phyloP scores from a whole-genome alignment of 2,888 invertebrate genomes.

The Dastarcus helophoroides region DNA sequence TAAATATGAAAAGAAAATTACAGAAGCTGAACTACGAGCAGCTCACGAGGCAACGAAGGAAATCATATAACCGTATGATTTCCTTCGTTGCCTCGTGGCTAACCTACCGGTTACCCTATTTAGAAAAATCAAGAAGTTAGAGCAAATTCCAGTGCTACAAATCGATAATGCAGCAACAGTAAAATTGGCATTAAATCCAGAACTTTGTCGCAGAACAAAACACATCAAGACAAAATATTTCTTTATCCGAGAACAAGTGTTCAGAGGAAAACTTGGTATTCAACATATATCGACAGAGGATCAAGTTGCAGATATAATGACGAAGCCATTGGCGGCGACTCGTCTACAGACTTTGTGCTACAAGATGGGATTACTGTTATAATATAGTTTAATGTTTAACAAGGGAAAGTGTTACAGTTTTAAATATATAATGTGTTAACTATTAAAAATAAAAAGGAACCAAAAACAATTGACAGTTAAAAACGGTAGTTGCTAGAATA shows the following conservation, averaged over 20 bases:
- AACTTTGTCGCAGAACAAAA: slow-evolving; percentile 19
- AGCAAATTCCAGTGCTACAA: slow-evolving; percentile 17
- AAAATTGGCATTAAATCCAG: slow-evolving; percentile 22
- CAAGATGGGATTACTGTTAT: slow-evolving; percentile 13
- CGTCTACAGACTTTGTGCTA: slow-evolving; percentile 12
- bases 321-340: slow-evolving; percentile 17
- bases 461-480: too few species aligned
- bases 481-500: too few species aligned
- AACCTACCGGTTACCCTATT: too few species aligned
- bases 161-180: slow-evolving; percentile 23
- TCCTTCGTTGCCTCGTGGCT: too few species aligned
- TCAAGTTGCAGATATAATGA: slow-evolving; percentile 22
- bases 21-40: too few species aligned
- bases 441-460: too few species aligned
- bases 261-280: slow-evolving; percentile 14
- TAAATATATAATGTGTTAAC: too few species aligned
- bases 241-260: slow-evolving; percentile 21
- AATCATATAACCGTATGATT: too few species aligned
- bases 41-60: too few species aligned
- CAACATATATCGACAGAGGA: slow-evolving; percentile 18
- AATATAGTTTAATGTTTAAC: too few species aligned
- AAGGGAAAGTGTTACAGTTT: slow-evolving; percentile 4
- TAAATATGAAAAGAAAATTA: too few species aligned
- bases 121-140: slow-evolving; percentile 15
- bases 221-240: too few species aligned